phyloP scores from a whole-genome alignment of 2,113 vertebrate genomes.

The Phrynosoma blainvillii region DNA sequence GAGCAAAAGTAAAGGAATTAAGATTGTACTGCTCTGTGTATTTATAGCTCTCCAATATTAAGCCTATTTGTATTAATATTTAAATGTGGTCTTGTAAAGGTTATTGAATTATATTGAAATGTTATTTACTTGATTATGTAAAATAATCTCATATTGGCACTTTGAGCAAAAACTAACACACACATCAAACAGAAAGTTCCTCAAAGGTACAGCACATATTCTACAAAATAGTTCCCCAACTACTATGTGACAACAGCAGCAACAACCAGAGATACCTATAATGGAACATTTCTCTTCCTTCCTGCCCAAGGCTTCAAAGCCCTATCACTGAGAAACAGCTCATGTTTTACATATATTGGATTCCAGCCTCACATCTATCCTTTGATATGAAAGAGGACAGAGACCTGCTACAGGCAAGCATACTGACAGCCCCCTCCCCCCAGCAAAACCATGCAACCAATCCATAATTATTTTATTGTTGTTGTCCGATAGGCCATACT shows the following conservation, averaged over 20 bases:
- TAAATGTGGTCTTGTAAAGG: background rate
- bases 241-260: background rate
- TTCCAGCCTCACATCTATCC: too few species aligned
- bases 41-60: too few species aligned
- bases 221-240: background rate
- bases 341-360: too few species aligned
- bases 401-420: too few species aligned
- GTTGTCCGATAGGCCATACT: background rate
- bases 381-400: too few species aligned
- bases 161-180: background rate
- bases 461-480: background rate
- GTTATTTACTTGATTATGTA: background rate
- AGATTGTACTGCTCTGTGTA: too few species aligned
- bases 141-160: background rate
- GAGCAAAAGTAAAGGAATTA: too few species aligned
- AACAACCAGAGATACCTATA: background rate
- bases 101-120: background rate
- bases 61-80: too few species aligned
- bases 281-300: background rate
- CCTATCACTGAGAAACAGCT: background rate
- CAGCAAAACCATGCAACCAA: background rate
- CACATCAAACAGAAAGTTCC: background rate
- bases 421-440: too few species aligned
- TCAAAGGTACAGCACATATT: background rate
- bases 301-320: background rate